Evolutionary conservation across 1,140 invertebrate species (phyloP).

Genomic region (Microplitis demolitor): DNA sequence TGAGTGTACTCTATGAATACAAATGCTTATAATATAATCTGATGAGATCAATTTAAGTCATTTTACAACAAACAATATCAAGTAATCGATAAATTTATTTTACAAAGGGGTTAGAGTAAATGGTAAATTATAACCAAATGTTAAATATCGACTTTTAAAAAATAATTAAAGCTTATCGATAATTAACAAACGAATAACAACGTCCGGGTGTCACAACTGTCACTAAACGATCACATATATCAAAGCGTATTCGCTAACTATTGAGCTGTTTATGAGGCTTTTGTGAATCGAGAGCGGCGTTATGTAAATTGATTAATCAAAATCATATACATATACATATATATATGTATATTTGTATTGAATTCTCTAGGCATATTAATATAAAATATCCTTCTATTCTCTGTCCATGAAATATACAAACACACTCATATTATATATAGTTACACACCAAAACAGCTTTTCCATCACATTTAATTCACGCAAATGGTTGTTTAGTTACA

Average conservation of each 20-base stretch:
- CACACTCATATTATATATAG: no score
- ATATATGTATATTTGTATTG: constrained; percentile 12
- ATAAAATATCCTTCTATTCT: constrained; percentile 8
- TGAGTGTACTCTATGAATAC: no score
- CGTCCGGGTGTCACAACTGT: neutral
- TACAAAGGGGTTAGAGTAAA: no score
- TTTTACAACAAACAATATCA: no score
- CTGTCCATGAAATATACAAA: neutral
- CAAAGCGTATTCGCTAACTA: neutral
- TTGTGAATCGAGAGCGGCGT: constrained; percentile 40
- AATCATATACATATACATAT: neutral
- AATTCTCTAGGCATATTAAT: constrained; percentile 18
- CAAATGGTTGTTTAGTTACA: constrained; percentile 38
- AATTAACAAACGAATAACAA: constrained; percentile 31
- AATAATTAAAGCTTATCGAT: neutral
- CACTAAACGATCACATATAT: neutral
- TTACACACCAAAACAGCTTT: neutral
- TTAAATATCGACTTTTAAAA: no score
- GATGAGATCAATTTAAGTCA: no score
- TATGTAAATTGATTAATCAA: constrained; percentile 43
- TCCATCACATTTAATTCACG: constrained; percentile 14
- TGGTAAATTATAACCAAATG: no score
- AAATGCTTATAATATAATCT: no score
- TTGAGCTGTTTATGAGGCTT: constrained; percentile 38
- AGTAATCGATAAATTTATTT: no score